A percentile compares a stretch with the other conserved stretches of the same genome.
These are phyloP conservation scores for Mesoclemmys tuberculata DNA, from an alignment of 2,113 vertebrate genomes.

Conservation along the genomic window DNA sequence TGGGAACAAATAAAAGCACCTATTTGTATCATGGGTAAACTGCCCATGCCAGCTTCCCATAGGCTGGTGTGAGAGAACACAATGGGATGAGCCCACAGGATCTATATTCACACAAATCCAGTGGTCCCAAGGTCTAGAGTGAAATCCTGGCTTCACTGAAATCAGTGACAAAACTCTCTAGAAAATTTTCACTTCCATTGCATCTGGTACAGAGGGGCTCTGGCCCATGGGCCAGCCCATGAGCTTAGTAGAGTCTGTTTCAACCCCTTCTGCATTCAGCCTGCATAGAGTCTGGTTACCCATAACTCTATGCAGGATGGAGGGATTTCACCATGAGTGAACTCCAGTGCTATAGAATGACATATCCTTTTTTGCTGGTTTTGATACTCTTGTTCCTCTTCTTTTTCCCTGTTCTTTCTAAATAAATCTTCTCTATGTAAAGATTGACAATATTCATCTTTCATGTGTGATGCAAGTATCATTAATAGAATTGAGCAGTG, in stretches of 20 bases:
- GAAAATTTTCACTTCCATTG: background rate
- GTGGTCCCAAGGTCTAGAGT: background rate
- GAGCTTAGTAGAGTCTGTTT: background rate
- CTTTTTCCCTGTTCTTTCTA: background rate
- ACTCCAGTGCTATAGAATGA: background rate
- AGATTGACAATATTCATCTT: background rate
- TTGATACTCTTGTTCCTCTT: background rate
- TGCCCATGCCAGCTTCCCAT: fast-evolving
- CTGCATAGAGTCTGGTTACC: background rate
- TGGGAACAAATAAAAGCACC: background rate
- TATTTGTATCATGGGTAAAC: background rate
- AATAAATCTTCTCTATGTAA: background rate
- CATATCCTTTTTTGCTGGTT: background rate
- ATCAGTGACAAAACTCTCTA: background rate
- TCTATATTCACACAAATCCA: background rate
- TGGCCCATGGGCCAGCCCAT: background rate
- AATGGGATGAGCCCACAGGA: background rate
- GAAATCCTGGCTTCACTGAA: background rate
- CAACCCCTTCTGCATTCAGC: background rate
- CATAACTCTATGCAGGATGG: background rate
- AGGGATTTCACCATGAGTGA: background rate
- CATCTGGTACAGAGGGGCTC: background rate
- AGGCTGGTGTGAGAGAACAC: fast-evolving
- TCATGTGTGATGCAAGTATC: background rate
- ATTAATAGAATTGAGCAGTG: background rate